phyloP scores from a whole-genome alignment of 2,113 vertebrate species.

The Oxyruncus cristatus region DNA sequence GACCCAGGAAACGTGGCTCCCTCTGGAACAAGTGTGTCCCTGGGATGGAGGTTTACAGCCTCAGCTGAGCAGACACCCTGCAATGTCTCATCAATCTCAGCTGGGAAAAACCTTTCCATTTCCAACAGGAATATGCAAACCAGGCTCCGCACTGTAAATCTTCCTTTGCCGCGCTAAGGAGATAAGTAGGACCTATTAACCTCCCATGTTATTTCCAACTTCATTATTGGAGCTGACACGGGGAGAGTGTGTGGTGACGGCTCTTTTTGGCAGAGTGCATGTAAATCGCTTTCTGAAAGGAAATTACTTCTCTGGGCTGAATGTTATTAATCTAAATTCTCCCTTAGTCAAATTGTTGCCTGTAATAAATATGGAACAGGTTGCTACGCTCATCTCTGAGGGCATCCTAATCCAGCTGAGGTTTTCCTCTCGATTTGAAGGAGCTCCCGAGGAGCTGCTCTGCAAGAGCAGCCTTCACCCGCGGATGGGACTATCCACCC shows the following conservation, averaged over 20 bases:
- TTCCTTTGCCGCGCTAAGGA: constrained; percentile 74
- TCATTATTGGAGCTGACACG: constrained; percentile 95
- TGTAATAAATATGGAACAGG: constrained; percentile 94
- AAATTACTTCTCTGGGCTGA: constrained; percentile 95
- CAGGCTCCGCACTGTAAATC: constrained; percentile 67
- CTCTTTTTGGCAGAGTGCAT: constrained; percentile 88
- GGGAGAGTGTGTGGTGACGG: constrained; percentile 81
- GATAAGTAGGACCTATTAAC: constrained; percentile 93
- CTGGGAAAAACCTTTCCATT: constrained; percentile 59
- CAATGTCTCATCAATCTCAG: constrained; percentile 54
- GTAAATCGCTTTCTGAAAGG: constrained; percentile 97
- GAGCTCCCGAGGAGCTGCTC: background rate
- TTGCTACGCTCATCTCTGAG: constrained; percentile 81
- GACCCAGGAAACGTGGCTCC: background rate
- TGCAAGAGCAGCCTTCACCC: background rate
- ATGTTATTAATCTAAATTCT: constrained; percentile 99
- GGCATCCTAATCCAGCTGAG: constrained; percentile 74
- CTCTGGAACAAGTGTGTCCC: background rate
- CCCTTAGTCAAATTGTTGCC: constrained; percentile 93
- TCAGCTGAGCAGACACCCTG: background rate
- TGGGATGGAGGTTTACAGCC: background rate
- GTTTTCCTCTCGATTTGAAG: constrained; percentile 41
- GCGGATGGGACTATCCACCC: background rate
- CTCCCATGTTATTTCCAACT: constrained; percentile 96
- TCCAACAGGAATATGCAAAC: constrained; percentile 74